Evolutionary conservation across 2,113 vertebrate genomes (phyloP).

Genomic region (Brienomyrus longianalis): DNA sequence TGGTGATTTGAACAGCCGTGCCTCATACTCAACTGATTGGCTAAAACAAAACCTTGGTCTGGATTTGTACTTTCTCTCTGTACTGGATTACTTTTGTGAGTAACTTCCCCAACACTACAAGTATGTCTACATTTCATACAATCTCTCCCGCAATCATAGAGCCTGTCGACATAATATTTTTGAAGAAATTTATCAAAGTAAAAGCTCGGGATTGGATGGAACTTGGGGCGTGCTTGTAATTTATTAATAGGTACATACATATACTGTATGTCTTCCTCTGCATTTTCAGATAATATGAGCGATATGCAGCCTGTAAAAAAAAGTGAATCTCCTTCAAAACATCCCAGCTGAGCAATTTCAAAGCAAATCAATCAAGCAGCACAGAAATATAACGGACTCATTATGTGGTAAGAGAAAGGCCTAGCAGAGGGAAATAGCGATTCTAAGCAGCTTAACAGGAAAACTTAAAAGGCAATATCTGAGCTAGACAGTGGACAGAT

Average conservation of each 20-base stretch:
- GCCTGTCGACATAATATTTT: conserved; percentile 42
- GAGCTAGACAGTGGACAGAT: not conserved
- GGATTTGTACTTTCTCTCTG: too few species aligned
- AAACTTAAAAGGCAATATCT: not conserved
- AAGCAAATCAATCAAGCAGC: not conserved
- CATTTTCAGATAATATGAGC: conserved; percentile 10
- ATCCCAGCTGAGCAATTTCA: not conserved
- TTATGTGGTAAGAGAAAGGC: not conserved
- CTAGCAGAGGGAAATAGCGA: not conserved
- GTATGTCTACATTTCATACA: conserved; percentile 15
- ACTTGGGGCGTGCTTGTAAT: not conserved
- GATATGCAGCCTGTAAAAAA: conserved; percentile 4
- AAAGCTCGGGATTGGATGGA: not conserved
- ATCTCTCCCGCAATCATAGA: conserved; percentile 42
- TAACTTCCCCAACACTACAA: not conserved
- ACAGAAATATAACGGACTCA: not conserved
- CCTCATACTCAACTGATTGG: too few species aligned
- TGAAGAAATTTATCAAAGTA: not conserved
- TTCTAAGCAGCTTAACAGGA: not conserved
- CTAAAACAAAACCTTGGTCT: too few species aligned
- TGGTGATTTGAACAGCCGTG: too few species aligned
- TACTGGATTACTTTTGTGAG: too few species aligned
- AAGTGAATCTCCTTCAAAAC: not conserved
- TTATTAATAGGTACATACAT: not conserved
- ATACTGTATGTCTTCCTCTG: not conserved